Evolutionary conservation across 2,888 invertebrate genomes (phyloP), one percentile per base, ranked within the genome.

Genomic region (Callyntrura sp.): DNA sequence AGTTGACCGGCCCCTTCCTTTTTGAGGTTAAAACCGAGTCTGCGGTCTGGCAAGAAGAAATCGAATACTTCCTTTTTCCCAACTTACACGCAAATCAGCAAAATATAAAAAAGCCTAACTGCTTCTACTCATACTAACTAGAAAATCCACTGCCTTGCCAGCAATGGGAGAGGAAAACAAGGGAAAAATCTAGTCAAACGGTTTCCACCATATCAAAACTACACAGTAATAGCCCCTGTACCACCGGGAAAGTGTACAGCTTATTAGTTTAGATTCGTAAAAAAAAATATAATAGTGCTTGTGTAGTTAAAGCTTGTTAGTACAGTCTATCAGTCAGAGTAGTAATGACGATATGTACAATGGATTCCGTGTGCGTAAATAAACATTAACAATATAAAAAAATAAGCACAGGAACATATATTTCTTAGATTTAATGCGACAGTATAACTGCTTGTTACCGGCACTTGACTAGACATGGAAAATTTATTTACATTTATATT

Each of bases 1-100:
- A 88, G 81, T 91, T 85, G 85, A 68, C 90, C 87, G 82, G 90
- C 90, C 91, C 91, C 90, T 90, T 91, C 86, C 92, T 91, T 82
- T 76, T 88, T 86, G 83, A 87, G 90, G 90, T 91, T 91, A 90
- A 91, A 91, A 90, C 90, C 90, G 90, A 90, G 81, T 88, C 91
- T 90, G 90, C 88, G 91, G 91, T 81, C 84, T 87, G 79, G 45
- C 88, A 90, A 90, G 84, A 88, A 84, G 86, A 88, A 92, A 88
- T 57, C 79, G 76, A 85, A 92, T 92, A 90, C 87, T 92, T 92
- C 92, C 92, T 90, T 81, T 79, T 25, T 11, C 25, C 11, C 68
- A 81, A 81, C 68, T 85, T 57, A 91, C 78, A 88, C 76, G 88
- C 85, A 68, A 82, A 81, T 79, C 65, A 70, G 25, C 65, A 35